phyloP scores from a whole-genome alignment of 2,113 vertebrate species.

The Gambusia affinis region DNA sequence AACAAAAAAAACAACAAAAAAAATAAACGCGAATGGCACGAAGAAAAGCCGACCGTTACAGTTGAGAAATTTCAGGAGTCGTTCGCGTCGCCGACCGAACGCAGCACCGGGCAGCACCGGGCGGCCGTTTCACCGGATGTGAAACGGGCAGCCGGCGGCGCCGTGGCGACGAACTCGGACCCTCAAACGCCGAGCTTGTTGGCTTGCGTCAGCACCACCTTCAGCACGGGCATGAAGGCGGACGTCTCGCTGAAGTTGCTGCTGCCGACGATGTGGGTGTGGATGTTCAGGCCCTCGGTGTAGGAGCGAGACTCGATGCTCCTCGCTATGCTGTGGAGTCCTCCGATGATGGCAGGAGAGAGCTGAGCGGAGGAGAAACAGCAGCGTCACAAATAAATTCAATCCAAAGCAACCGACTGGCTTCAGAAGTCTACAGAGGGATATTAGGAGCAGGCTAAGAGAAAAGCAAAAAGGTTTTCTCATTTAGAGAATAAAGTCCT shows the following conservation, averaged over 20 bases:
- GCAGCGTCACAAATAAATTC: too few species aligned
- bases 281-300: conserved; percentile 88
- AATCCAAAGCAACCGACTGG: too few species aligned
- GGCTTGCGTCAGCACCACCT: conserved; percentile 96
- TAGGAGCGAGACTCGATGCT: conserved; percentile 90
- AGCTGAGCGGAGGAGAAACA: conserved; percentile 79
- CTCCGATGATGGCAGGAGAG: conserved; percentile 88
- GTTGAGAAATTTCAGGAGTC: conserved; percentile 20
- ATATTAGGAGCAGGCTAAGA: too few species aligned
- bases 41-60: conserved; percentile 22
- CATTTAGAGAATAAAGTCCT: too few species aligned
- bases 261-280: conserved; percentile 95
- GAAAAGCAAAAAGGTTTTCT: too few species aligned
- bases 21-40: conserved; percentile 37
- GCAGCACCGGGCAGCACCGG: too few species aligned
- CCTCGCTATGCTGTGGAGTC: conserved; percentile 91
- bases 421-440: too few species aligned
- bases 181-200: conserved; percentile 90
- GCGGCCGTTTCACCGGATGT: too few species aligned
- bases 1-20: too few species aligned
- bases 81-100: neutral
- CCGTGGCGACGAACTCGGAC: neutral
- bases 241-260: conserved; percentile 99
- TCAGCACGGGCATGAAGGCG: conserved; percentile 98
- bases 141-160: conserved; percentile 4